Conservation (phyloP, 2,113 vertebrate species). For the Gymnorhina tibicen region DNA sequence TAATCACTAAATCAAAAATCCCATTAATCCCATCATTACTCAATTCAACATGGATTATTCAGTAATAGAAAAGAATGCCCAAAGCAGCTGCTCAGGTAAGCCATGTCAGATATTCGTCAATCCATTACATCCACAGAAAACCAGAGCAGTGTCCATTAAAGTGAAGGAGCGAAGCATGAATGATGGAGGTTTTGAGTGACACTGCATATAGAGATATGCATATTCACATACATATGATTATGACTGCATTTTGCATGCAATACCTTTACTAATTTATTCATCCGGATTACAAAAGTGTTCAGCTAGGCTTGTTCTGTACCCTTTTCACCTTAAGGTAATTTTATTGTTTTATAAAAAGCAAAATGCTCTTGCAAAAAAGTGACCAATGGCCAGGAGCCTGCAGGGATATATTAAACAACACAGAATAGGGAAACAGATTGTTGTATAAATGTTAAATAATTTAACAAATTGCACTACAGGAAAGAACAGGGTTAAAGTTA, state of each 20-base stretch:
- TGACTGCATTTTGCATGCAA: neutral
- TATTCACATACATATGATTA: neutral
- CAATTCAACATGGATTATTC: conserved; percentile 10
- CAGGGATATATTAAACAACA: neutral
- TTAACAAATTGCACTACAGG: conserved; percentile 28
- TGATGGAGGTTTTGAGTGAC: neutral
- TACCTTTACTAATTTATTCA: neutral
- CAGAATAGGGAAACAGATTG: neutral
- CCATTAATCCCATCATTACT: conserved; percentile 24
- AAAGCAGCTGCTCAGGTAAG: conserved; percentile 36
- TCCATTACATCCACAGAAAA: neutral
- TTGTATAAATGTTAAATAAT: conserved; percentile 24
- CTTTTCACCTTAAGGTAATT: neutral
- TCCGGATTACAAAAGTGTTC: neutral
- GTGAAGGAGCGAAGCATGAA: neutral
- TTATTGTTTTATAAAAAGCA: neutral
- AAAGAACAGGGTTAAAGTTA: conserved; percentile 65
- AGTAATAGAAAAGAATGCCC: neutral
- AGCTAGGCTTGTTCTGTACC: neutral
- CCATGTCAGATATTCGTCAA: conserved; percentile 14
- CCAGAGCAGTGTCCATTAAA: neutral
- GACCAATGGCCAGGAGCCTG: neutral
- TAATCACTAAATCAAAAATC: conserved; percentile 22
- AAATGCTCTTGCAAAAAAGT: neutral
- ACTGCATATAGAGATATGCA: neutral